Percentiles rank a stretch among this genome's conserved stretches.
Conservation (phyloP, 2,888 invertebrate genomes). For the Drosophila mulleri region DNA sequence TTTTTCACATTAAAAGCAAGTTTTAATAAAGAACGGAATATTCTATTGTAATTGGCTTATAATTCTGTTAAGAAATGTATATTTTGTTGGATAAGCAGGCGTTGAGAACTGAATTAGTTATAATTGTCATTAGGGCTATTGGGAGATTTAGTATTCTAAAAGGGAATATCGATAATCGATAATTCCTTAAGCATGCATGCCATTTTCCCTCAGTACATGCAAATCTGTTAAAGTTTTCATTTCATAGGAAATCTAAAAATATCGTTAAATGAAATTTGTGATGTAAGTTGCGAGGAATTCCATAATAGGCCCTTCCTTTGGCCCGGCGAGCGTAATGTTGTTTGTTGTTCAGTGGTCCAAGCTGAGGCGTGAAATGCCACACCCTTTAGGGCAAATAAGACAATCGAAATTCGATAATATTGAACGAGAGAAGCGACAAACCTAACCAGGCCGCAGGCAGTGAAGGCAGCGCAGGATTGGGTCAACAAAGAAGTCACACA, state of each 20-base stretch:
- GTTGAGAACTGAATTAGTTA: too few relatives aligned
- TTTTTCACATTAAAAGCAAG: too few relatives aligned
- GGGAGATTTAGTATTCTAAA: too few relatives aligned
- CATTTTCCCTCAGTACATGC: too few relatives aligned
- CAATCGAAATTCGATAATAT: slow-evolving; percentile 81
- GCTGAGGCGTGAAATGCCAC: slow-evolving; percentile 31
- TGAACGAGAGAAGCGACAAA: slow-evolving; percentile 37
- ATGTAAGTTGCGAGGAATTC: slow-evolving; percentile 12
- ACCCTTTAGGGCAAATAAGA: slow-evolving; percentile 56
- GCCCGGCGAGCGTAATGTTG: slow-evolving; percentile 44
- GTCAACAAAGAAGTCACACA: slow-evolving; percentile 47
- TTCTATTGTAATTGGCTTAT: too few relatives aligned
- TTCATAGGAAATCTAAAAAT: not conserved
- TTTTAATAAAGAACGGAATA: too few relatives aligned
- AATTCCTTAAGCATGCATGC: too few relatives aligned
- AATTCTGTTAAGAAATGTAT: too few relatives aligned
- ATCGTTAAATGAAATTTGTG: not conserved
- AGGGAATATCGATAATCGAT: too few relatives aligned
- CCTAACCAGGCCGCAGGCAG: slow-evolving; percentile 34
- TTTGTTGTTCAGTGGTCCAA: slow-evolving; percentile 46
- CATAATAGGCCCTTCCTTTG: slow-evolving; percentile 10
- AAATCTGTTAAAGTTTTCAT: too few relatives aligned
- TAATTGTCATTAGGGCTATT: too few relatives aligned
- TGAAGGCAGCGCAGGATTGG: slow-evolving; percentile 42
- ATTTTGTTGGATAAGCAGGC: too few relatives aligned